Evolutionary conservation across 2,113 vertebrate genomes (phyloP), one percentile per base, ranked within the genome.

Genomic region (Leucopsar rothschildi): DNA sequence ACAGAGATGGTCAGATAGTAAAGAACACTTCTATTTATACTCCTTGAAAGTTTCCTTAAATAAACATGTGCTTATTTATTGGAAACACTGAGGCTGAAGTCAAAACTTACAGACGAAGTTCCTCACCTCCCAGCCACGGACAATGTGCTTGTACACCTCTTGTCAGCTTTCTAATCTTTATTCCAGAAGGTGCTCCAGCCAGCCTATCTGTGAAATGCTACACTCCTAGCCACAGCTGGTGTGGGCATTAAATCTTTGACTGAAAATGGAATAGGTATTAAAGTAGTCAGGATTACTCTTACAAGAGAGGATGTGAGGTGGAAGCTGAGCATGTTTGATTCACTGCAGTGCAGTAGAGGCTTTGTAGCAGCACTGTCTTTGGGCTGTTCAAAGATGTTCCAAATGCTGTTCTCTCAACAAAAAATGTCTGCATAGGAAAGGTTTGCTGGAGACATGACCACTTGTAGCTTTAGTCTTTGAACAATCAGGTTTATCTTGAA

Each of bases 1-100:
- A 72, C 22, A 40, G 90, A 85, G 86, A 64, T 95, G 86, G 52
- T 82, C 63, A 77, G 92, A 92, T 94, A 93, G 79, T 86, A 93
- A 93, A 92, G 92, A 96, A 92, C 85, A 55, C 60, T 88, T 95
- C 86, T 97, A 92, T 94, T 97, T 97, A 95, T 96, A 92, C 29
- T 86, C 18, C 50, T 66, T 94, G 90, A 90, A 96, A 90, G 86
- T 78, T 96, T 94, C 68, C 88, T 94, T 92, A 94, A 92, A 90
- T 96, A 93, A 97, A 86, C 68, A 47, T 21, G 39, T 86, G 40
- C 65, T 78, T 96, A 79, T 94, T 88, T 94, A 92, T 91, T 92
- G 57, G 71, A 88, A 94, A 95, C 77, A 81, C 31, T 45, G 56
- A 78, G 76, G 63, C 66, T 83, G 71, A 92, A 86, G 57, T 92